phyloP scores from a whole-genome alignment of 1,140 invertebrate species.

The Rhagoletis zephyria region DNA sequence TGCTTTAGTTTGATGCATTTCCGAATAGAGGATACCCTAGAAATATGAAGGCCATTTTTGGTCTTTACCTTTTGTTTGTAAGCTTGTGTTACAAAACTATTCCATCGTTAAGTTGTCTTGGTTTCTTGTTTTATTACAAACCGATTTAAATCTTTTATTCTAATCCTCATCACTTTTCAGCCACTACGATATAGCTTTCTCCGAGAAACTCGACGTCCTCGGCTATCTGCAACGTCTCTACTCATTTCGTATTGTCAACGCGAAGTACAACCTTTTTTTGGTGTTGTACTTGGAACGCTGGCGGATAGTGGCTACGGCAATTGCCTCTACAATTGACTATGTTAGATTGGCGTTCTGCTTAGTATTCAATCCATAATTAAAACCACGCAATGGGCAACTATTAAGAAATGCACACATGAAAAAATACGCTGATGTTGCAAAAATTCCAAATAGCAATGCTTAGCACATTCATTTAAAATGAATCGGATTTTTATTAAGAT shows the following conservation, averaged over 20 bases:
- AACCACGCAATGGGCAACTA: neutral
- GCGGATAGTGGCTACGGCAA: constrained; percentile 43
- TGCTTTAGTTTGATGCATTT: too few species aligned
- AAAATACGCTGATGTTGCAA: neutral
- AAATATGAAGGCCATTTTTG: too few species aligned
- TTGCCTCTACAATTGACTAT: constrained; percentile 56
- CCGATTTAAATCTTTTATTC: neutral
- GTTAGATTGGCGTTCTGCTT: constrained; percentile 52
- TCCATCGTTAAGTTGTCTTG: too few species aligned
- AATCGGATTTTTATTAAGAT: constrained; percentile 55
- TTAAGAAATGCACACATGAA: neutral
- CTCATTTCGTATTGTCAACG: constrained; percentile 35
- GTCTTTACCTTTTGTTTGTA: too few species aligned
- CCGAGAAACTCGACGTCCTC: constrained; percentile 22
- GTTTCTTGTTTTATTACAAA: too few species aligned
- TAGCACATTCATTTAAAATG: constrained; percentile 36
- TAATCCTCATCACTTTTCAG: constrained; percentile 5
- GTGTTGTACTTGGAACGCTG: constrained; percentile 51
- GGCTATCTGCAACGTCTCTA: constrained; percentile 20
- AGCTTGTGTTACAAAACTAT: too few species aligned
- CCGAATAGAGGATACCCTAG: too few species aligned
- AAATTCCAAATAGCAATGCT: neutral
- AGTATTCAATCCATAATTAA: neutral
- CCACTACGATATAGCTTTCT: constrained; percentile 21
- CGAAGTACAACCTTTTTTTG: constrained; percentile 15